Conservation (phyloP, 2,113 vertebrate species). For the Hemiprocne comata region DNA sequence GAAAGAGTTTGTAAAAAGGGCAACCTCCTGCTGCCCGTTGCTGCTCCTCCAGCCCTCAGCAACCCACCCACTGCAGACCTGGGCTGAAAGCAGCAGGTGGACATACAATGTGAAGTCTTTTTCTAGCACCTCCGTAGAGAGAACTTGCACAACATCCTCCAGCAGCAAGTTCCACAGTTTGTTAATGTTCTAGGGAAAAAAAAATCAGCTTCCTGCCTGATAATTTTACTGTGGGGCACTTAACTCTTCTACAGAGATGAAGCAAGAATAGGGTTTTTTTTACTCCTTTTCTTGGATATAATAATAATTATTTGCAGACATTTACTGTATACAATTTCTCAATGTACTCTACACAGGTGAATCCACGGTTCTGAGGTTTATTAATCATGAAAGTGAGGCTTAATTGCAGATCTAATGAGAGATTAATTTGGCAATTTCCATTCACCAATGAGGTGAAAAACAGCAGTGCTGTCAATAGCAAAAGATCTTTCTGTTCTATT, state of each 20-base stretch:
- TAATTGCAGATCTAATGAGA: conserved; percentile 39
- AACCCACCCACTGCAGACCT: accelerated
- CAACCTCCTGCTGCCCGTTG: background rate
- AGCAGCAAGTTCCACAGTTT: background rate
- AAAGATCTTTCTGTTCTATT: conserved; percentile 16
- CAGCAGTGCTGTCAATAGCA: background rate
- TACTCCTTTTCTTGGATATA: background rate
- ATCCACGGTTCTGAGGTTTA: conserved; percentile 16
- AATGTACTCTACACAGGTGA: background rate
- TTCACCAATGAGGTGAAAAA: conserved; percentile 11
- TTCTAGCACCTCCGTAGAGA: background rate
- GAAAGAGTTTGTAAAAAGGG: background rate
- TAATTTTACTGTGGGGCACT: background rate
- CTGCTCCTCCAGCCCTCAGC: background rate
- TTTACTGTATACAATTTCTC: background rate
- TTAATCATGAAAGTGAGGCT: conserved; percentile 27
- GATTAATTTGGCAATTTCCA: conserved; percentile 47
- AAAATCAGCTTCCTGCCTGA: background rate
- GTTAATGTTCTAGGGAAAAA: background rate
- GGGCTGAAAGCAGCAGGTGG: background rate
- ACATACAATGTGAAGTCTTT: accelerated
- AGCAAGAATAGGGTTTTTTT: background rate
- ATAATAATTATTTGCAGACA: background rate
- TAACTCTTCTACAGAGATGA: background rate
- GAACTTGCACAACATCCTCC: background rate